Conservation (phyloP, 2,797 vertebrate species). For the Xiphorhynchus erythropygius region DNA sequence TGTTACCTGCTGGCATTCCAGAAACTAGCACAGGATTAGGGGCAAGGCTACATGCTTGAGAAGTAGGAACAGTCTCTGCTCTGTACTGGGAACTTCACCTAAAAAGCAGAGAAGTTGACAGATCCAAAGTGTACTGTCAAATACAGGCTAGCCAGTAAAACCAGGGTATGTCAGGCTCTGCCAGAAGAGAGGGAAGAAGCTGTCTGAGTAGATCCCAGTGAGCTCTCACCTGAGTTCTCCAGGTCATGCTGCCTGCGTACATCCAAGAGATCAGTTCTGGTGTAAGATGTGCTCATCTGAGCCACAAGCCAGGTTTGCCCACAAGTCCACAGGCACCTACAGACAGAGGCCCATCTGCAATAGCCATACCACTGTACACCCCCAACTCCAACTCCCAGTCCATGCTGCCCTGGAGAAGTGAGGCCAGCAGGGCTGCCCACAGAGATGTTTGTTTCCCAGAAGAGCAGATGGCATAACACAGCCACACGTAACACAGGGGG, state of each 20-base stretch:
- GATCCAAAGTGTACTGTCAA: neutral
- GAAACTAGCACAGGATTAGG: neutral
- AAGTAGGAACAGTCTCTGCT: neutral
- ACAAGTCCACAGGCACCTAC: fast-evolving
- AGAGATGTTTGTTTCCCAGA: neutral
- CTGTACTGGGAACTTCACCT: neutral
- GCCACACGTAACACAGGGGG: fast-evolving
- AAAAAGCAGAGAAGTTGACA: fast-evolving
- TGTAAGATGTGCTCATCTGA: neutral
- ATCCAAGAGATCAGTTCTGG: neutral
- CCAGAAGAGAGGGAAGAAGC: neutral
- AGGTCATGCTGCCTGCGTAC: neutral
- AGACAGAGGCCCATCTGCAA: neutral
- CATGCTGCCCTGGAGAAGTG: fast-evolving
- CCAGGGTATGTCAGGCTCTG: neutral
- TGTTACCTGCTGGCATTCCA: neutral
- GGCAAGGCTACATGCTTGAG: neutral
- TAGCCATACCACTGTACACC: fast-evolving
- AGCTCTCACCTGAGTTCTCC: neutral
- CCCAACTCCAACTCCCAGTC: neutral
- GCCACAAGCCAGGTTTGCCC: neutral
- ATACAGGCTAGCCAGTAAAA: neutral
- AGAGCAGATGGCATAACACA: neutral
- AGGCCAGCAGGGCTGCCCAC: neutral
- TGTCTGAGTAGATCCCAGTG: neutral